Evolutionary conservation across 2,888 invertebrate genomes (phyloP), one percentile per base, ranked within the genome.

Genomic region (Sacculina carcini): DNA sequence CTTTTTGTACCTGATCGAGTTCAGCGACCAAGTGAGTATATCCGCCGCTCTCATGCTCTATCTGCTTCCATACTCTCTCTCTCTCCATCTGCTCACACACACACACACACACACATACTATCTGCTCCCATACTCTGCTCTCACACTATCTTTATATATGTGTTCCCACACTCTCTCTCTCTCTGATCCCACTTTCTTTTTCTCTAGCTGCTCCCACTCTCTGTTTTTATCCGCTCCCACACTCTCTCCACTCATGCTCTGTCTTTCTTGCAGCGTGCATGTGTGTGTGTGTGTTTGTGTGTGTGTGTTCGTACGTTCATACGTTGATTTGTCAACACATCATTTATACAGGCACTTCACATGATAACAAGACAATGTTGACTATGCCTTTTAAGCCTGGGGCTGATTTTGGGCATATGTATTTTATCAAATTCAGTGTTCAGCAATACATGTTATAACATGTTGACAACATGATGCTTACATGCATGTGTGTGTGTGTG

Each of bases 1-100:
- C 5, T 89, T 90, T 66, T 71, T 94, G 51, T 92, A 83, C 64
- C 73, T 94, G 50, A 82, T 90, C 46, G 90, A 94, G 66, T 82
- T 83, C 67, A 78, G 83, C 62, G 73, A 79, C 26, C 77, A 79
- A 74, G 89, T 92, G 65, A 76, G 78, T 75, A 59, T 53, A 51
- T 54, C 52, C 5, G 14, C 51, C n/a, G n/a, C n/a, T n/a, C n/a
- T n/a, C n/a, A n/a, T n/a, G n/a, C n/a, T n/a, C n/a, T n/a, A n/a
- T n/a, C n/a, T n/a, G n/a, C n/a, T n/a, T n/a, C n/a, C n/a, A n/a
- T n/a, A n/a, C n/a, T n/a, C 19, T 16, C 38, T 3, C 38, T 19
- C 21, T 16, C 9, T 38, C 38, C 38, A 21, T 9, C 38, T 9
- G 10, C 38, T 21, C 38, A 38, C 3, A 7, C 21, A 6, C n/a